Percentiles rank a stretch among this genome's conserved stretches.
Conservation (phyloP, 2,113 vertebrate genomes). For the Ovis aries region DNA sequence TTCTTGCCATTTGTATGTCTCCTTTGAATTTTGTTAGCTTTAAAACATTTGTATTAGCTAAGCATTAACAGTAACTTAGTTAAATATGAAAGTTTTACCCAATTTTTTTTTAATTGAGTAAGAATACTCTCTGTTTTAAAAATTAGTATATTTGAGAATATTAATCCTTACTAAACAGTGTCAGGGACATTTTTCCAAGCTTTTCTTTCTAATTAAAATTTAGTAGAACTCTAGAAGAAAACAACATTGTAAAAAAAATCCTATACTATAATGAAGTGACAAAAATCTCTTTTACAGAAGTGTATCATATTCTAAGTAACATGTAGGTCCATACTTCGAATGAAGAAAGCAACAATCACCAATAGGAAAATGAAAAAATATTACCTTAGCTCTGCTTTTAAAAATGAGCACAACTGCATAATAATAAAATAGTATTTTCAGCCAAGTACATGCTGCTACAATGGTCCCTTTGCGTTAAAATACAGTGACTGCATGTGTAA, state of each 20-base stretch:
- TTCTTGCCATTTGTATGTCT: conserved; percentile 12
- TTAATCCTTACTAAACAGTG: background rate
- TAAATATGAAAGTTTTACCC: background rate
- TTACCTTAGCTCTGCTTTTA: background rate
- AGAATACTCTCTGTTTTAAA: background rate
- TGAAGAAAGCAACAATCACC: background rate
- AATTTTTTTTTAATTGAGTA: background rate
- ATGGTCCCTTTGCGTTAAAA: background rate
- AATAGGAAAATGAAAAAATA: background rate
- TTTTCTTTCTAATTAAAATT: background rate
- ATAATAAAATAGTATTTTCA: background rate
- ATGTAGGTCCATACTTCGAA: background rate
- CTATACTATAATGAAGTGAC: background rate
- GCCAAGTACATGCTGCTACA: background rate
- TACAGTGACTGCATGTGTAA: background rate
- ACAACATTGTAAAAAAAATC: background rate
- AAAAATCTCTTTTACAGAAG: background rate
- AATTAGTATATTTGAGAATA: background rate
- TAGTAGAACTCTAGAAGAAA: background rate
- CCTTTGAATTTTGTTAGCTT: conserved; percentile 35
- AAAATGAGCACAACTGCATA: background rate
- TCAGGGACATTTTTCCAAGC: background rate
- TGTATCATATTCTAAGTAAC: background rate
- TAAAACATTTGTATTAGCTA: background rate
- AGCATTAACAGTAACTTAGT: background rate